Conservation (phyloP, 2,113 vertebrate genomes). For the Aegithalos caudatus region DNA sequence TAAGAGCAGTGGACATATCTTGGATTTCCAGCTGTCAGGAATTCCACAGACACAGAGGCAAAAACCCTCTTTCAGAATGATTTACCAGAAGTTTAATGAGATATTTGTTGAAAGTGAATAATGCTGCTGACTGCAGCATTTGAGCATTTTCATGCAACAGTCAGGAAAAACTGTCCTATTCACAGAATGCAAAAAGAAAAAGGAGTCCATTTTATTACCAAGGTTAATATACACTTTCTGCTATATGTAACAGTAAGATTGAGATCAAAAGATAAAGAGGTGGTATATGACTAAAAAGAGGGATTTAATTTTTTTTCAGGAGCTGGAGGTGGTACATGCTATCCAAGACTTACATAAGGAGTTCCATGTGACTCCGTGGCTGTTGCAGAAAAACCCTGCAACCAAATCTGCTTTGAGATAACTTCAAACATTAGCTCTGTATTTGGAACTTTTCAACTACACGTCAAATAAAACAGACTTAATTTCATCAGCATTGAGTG, state of each 20-base stretch:
- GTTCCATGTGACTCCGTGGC: not conserved
- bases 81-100: not conserved
- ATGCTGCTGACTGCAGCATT: not conserved
- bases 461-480: not conserved
- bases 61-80: not conserved
- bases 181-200: not conserved
- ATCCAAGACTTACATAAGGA: not conserved
- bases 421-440: not conserved
- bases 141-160: not conserved
- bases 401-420: not conserved
- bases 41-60: not conserved
- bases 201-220: not conserved
- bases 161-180: not conserved
- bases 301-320: not conserved
- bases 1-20: not conserved
- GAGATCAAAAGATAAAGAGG: not conserved
- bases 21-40: not conserved
- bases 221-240: not conserved
- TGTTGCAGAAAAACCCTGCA: not conserved
- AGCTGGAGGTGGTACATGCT: not conserved
- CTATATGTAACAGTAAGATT: not conserved
- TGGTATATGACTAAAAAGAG: not conserved
- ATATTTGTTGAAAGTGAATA: not conserved
- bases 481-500: not conserved
- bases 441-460: not conserved